These are phyloP conservation scores for Gallinago jamesoni DNA, from an alignment of 2,113 vertebrate species.

Conservation along the genomic window DNA sequence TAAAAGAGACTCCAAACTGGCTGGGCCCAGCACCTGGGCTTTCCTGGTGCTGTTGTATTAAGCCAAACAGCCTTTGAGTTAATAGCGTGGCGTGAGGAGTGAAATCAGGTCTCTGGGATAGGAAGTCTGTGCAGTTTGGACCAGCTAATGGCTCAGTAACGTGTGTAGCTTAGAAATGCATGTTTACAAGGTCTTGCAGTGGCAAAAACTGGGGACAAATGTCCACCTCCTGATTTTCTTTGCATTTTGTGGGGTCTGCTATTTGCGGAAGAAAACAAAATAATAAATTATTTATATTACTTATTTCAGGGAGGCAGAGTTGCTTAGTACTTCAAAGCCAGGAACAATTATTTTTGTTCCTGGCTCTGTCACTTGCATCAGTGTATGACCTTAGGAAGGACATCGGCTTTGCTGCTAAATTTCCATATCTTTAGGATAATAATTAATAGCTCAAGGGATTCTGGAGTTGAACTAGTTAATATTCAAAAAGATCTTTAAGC, in stretches of 20 bases:
- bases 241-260: neutral
- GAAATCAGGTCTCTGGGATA: neutral
- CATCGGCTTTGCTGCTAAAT: neutral
- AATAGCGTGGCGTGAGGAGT: neutral
- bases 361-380: neutral
- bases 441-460: neutral
- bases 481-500: neutral
- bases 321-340: neutral
- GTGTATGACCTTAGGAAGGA: neutral
- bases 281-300: neutral
- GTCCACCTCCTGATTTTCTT: neutral
- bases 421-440: neutral
- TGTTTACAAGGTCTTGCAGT: neutral
- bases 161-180: neutral
- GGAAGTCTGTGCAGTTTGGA: neutral
- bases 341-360: neutral
- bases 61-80: neutral
- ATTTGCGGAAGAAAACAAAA: neutral
- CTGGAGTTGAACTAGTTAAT: neutral
- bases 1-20: neutral
- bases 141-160: neutral
- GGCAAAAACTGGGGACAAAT: neutral
- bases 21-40: conserved; percentile 2
- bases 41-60: neutral
- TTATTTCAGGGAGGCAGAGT: neutral